Evolutionary conservation across 2,797 vertebrate genomes (phyloP), one percentile per base, ranked within the genome.

Genomic region (Spatula clypeata): DNA sequence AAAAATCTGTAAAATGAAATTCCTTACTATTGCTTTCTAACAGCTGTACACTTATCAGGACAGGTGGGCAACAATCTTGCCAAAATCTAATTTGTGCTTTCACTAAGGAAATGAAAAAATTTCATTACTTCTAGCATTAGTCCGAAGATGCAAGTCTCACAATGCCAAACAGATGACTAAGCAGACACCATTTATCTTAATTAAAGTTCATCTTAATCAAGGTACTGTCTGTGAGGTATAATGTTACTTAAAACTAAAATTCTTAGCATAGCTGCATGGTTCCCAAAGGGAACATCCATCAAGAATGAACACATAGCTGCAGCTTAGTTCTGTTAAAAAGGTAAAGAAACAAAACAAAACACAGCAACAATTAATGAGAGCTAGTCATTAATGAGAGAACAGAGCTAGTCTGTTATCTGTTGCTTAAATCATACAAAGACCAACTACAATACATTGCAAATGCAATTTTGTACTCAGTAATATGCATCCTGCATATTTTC

Each of bases 191-290:
- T 98, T 98, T 97, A 93, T 98, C 97, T 98, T 97, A 97, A 98
- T 97, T 98, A 98, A 97, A 94, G 94, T 93, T 97, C n/a, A 55
- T 96, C 88, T 96, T 97, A 97, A 98, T 98, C 93, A 98, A 97
- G 94, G 94, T 81, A 82, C 71, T 90, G 49, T 72, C 94, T 97
- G 49, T 94, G 82, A 97, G 71, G 95, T 45, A 91, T 42, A 93
- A 79, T 74, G 75, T 76, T 94, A 85, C 67, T 97, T 97, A 88
- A 92, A 95, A 76, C 89, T 77, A 86, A 81, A 70, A 45, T 87
- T 83, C 86, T 80, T 90, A 77, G 32, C n/a, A 18, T 61, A 71
- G 90, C 55, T 79, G 73, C 40, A 58, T 24, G 13, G 64, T 20
- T 95, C 87, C 83, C 89, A 92, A 79, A 86, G 58, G 92, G 66